These are phyloP conservation scores for Pseudopleuronectes americanus DNA, from an alignment of 2,797 vertebrate species.

Conservation along the genomic window DNA sequence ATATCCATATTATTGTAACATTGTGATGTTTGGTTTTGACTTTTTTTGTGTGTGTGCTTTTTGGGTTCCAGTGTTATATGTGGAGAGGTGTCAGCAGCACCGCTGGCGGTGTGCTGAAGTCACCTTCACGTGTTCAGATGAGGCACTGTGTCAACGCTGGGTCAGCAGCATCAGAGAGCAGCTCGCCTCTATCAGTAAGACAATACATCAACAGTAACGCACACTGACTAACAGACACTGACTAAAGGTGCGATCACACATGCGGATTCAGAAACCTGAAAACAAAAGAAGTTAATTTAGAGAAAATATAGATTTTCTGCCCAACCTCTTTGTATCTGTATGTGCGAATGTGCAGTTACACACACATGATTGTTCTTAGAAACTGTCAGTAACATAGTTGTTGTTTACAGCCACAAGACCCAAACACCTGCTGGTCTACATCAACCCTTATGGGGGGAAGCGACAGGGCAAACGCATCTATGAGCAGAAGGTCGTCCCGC, in stretches of 20 bases:
- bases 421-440: conserved; percentile 93
- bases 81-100: conserved; percentile 87
- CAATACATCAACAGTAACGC: neutral
- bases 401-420: conserved; percentile 86
- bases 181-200: conserved; percentile 88
- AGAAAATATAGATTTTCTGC: too few species aligned
- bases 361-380: neutral
- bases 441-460: conserved; percentile 95
- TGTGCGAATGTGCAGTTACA: neutral
- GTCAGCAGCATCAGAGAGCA: conserved; percentile 87
- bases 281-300: too few species aligned
- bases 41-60: neutral
- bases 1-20: neutral
- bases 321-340: too few species aligned
- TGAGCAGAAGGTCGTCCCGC: conserved; percentile 91
- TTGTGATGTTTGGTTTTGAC: neutral
- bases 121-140: conserved; percentile 89
- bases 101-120: conserved; percentile 91
- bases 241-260: neutral
- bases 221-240: neutral
- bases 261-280: too few species aligned
- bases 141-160: conserved; percentile 88
- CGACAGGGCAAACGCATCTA: conserved; percentile 90
- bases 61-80: conserved; percentile 86
- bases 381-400: neutral